Conservation (phyloP, 2,113 vertebrate species). For the Urocitellus parryii region DNA sequence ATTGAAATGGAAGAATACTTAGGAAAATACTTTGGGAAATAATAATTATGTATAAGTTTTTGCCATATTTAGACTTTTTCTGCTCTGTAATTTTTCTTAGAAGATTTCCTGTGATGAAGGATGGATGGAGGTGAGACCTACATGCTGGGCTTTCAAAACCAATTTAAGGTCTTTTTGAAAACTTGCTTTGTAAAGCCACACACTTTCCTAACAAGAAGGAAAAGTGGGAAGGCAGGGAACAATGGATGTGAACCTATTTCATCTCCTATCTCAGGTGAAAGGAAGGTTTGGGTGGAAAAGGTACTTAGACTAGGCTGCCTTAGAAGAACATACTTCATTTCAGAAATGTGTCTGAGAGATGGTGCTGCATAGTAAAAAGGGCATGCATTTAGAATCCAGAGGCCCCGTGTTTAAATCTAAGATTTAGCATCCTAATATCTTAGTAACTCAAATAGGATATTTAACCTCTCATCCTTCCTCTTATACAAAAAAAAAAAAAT, state of each 20-base stretch:
- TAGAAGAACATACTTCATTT: background rate
- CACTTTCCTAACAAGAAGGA: background rate
- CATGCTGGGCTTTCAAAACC: slow-evolving; percentile 5
- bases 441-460: background rate
- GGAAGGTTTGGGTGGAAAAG: background rate
- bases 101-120: background rate
- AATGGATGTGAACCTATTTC: background rate
- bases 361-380: background rate
- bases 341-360: background rate
- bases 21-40: background rate
- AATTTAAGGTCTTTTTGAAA: slow-evolving; percentile 12
- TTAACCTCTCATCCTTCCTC: slow-evolving; percentile 13
- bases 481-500: background rate
- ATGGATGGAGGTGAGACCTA: background rate
- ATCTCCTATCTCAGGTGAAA: background rate
- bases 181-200: background rate
- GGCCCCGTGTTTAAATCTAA: background rate
- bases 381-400: background rate
- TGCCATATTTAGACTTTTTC: slow-evolving; percentile 3
- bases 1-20: background rate
- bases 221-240: background rate
- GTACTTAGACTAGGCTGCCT: background rate
- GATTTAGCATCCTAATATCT: background rate
- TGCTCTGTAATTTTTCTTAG: slow-evolving; percentile 16
- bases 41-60: background rate